Percentiles rank a stretch among this genome's conserved stretches.
Evolutionary conservation across 1,140 invertebrate species (phyloP).

Genomic region (Procambarus clarkii): DNA sequence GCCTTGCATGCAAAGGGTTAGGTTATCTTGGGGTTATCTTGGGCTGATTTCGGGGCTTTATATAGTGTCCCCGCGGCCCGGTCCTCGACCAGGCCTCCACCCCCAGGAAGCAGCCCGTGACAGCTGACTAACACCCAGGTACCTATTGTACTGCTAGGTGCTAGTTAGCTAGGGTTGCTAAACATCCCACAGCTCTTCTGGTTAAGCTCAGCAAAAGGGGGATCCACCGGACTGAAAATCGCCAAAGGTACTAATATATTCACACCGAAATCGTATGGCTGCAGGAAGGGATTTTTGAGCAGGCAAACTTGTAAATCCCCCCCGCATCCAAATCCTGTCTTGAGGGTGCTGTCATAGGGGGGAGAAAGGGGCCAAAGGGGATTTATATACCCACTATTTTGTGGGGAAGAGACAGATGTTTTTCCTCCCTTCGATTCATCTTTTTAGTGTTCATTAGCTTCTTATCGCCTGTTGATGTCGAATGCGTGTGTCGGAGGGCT

Average conservation of each 20-base stretch:
- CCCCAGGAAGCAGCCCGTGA: too few species aligned
- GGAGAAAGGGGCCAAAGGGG: not conserved
- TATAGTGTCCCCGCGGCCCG: too few species aligned
- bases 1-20: not conserved
- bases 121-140: too few species aligned
- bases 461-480: not conserved
- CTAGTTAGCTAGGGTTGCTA: too few species aligned
- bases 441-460: not conserved
- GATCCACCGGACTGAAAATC: not conserved
- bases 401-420: not conserved
- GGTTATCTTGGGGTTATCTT: too few species aligned
- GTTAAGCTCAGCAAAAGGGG: not conserved
- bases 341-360: not conserved
- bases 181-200: too few species aligned
- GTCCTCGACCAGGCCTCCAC: too few species aligned
- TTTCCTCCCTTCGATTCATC: not conserved
- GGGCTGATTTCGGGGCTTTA: too few species aligned
- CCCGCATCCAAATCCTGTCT: slow-evolving; percentile 14
- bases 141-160: too few species aligned
- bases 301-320: not conserved
- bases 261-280: not conserved
- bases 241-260: slow-evolving; percentile 3
- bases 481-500: too few species aligned
- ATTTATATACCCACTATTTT: not conserved
- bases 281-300: slow-evolving; percentile 6